Base-by-base conservation (phyloP, 2,113 vertebrate genomes). In the Tachysurus fulvidraco region DNA sequence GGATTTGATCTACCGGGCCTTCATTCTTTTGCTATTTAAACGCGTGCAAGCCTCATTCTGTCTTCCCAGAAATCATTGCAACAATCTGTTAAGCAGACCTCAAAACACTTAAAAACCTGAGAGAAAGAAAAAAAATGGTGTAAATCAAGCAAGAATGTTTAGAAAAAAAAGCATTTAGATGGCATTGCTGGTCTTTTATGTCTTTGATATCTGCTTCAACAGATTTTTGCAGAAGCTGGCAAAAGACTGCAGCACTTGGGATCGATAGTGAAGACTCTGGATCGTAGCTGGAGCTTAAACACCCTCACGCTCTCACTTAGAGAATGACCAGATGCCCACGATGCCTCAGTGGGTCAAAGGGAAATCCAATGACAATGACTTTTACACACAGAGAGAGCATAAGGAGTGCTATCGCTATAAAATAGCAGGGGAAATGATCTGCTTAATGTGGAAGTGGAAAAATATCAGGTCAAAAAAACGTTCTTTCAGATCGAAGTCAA, bases 71-170 rank as follows among this genome's bases (percentile, higher is more conserved):
- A 95, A 92, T 94, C 93, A 93, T 90, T 91, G 93, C 92, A 93
- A 90, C 94, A 95, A 94, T 95, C 91, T 95, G 94, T 92, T 94
- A 91, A 94, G 90, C 95, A 96, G 94, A 96, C 93, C 91, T 95
- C 89, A 94, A 86, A 95, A 93, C 93, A 93, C 91, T 92, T 95
- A 91, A 94, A 93, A 94, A 95, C 78, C 78, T 25, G 55, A 44
- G 78, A 41, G 30, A 80, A 21, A 76, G 90, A 85, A 28, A 94
- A 88, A 86, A 92, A 91, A 90, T 87, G 92, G 91, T 91, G 91
- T 95, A 95, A 96, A 95, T 95, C 94, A 89, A 88, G 81, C 93
- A 90, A 94, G 93, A 94, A 94, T 90, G 93, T 93, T 93, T 93
- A 89, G 89, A 93, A 92, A 11, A 90, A 93, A 91, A 91, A 91